Evolutionary conservation across 2,113 vertebrate species (phyloP).

Genomic region (Engraulis encrasicolus): DNA sequence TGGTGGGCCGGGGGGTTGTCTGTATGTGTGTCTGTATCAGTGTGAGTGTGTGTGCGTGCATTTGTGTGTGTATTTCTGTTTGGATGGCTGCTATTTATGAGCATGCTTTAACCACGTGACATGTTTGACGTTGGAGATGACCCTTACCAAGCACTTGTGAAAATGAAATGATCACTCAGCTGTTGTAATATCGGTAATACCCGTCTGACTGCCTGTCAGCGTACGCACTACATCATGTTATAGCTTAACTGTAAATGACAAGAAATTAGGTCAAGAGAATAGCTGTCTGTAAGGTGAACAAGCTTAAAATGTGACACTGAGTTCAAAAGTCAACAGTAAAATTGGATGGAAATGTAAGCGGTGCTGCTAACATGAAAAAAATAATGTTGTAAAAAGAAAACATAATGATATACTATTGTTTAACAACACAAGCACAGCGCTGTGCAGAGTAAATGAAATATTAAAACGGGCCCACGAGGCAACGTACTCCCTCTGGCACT

Average conservation of each 20-base stretch:
- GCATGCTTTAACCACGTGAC: not conserved
- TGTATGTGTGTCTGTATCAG: not conserved
- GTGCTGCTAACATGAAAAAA: too few species aligned
- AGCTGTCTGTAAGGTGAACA: not conserved
- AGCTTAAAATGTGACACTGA: not conserved
- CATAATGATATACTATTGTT: not conserved
- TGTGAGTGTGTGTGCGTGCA: not conserved
- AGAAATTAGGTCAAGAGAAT: not conserved
- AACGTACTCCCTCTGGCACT: not conserved
- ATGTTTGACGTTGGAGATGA: not conserved
- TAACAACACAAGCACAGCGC: not conserved
- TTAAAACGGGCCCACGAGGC: not conserved
- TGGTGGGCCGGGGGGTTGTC: too few species aligned
- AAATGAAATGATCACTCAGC: not conserved
- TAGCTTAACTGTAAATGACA: not conserved
- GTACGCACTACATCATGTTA: not conserved
- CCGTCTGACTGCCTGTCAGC: not conserved
- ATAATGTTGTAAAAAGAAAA: too few species aligned
- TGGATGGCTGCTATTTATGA: not conserved
- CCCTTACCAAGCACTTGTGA: constrained; percentile 10
- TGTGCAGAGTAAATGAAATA: not conserved
- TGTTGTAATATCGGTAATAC: not conserved
- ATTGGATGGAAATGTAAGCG: not conserved
- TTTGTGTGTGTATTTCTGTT: too few species aligned
- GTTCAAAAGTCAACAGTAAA: not conserved